phyloP scores from a whole-genome alignment of 1,140 invertebrate species.

The Zeugodacus cucurbitae region DNA sequence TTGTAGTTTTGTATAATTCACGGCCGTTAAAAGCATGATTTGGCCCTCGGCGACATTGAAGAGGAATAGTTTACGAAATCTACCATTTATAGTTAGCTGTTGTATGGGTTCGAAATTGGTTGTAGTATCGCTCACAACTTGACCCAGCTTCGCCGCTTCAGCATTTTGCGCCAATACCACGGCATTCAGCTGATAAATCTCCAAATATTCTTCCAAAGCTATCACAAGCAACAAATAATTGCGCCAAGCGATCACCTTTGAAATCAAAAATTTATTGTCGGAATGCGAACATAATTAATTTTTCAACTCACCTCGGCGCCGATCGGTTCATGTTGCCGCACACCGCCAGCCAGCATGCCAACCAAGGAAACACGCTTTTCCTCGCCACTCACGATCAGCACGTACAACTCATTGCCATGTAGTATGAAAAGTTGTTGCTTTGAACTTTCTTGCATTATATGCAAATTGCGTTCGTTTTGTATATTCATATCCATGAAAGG shows the following conservation, averaged over 20 bases:
- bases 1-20: slow-evolving; percentile 51
- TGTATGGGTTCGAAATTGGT: slow-evolving; percentile 53
- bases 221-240: slow-evolving; percentile 53
- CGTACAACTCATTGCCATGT: slow-evolving; percentile 54
- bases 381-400: slow-evolving; percentile 49
- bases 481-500: slow-evolving; percentile 60
- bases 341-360: slow-evolving; percentile 50
- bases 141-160: background rate
- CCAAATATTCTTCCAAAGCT: slow-evolving; percentile 51
- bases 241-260: slow-evolving; percentile 52
- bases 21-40: slow-evolving; percentile 50
- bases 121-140: slow-evolving; percentile 1
- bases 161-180: slow-evolving; percentile 45
- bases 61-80: slow-evolving; percentile 52
- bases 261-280: background rate
- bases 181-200: slow-evolving; percentile 55
- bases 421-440: slow-evolving; percentile 51
- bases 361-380: slow-evolving; percentile 52
- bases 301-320: slow-evolving; percentile 45
- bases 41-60: slow-evolving; percentile 50
- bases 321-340: slow-evolving; percentile 36
- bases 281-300: background rate
- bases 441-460: slow-evolving; percentile 50
- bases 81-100: slow-evolving; percentile 51
- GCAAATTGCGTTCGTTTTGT: slow-evolving; percentile 48